Base-by-base conservation (phyloP, 2,113 vertebrate genomes). In the Forbesichthys agassizii region DNA sequence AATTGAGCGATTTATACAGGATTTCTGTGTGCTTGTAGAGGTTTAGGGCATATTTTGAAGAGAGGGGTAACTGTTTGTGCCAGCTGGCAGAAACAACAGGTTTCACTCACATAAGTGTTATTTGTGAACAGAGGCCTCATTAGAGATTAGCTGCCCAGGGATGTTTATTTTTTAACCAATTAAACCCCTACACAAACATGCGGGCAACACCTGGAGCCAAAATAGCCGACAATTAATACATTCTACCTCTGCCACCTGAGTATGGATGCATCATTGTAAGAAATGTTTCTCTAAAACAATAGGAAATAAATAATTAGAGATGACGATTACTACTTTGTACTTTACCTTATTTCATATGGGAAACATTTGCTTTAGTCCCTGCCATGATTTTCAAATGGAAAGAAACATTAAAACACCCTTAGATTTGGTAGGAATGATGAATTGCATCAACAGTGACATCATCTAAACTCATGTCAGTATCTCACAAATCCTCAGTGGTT, bases 161-260 rank as follows among this genome's bases (percentile, higher is more conserved):
- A 68, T 61, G 74, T 42, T 75, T 79, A 71, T 70, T 82, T 87
- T 87, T 78, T 77, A 79, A 72, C 75, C 91, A 86, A 88, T 90
- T 88, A 84, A 64, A 69, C 66, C 60, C 53, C 9, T 10, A 4
- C 11, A 36, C 67, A 46, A 85, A 88, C 91, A 91, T 85, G 81
- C 92, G 90, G 69, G 51, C 16, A 67, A 88, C 91, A 92, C 88
- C 92, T 92, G 92, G 86, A 78, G 71, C 47, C 72, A 80, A 60
- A 76, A 85, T 67, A 20, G 66, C 61, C 16, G 75, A 57, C 11
- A 18, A 63, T 79, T 16, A 62, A 74, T 58, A 71, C 2, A 48
- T 64, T 72, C 42, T 73, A 48, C 57, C 14, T 10, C 51, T 61
- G 52, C 73, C 61, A 71, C 58, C 33, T 60, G 14, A 65, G 52